Base-by-base conservation (phyloP, 2,797 vertebrate species). In the Chelon labrosus region DNA sequence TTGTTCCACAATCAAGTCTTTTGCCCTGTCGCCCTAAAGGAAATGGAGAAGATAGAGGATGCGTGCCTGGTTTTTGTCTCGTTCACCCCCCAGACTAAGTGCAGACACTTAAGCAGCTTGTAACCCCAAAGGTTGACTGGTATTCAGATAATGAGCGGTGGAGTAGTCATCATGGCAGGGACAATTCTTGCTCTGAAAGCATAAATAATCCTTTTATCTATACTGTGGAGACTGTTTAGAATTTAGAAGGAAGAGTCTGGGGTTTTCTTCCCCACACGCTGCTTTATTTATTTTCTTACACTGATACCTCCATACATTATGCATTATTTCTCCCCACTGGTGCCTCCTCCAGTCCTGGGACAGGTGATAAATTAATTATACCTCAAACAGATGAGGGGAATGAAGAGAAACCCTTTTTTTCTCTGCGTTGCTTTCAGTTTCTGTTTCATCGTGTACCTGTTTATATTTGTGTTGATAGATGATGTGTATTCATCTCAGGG, bases 301-400 rank as follows among this genome's bases (percentile, higher is more conserved):
- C 67, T 49, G 80, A 87, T 77, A 77, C 70, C 22, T 51, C 65
- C 64, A 87, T 92, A 71, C 88, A 92, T 95, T 88, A 92, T 90
- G 65, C 82, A 93, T 88, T 7, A 39, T 74, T 62, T 79, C 57
- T 80, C 70, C 70, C 59, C 52, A 65, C 61, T 67, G 44, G 75
- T 80, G 64, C 80, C 77, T 88, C 69, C 70, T 64, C 85, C 50
- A 57, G 76, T 85, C 72, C 68, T 22, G 61, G 80, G 70, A 82
- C 79, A 79, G 70, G 38, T 79, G 79, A 89, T 92, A 55, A 89
- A 91, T 94, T 87, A 92, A 91, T 93, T 83, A 92, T 85, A 75
- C 73, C 2, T 22, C 61, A 75, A 79, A 85, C 64, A 80, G 73
- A 88, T 75, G 52, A 85, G 73, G 53, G 31, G 25, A 52, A 77